Evolutionary conservation across 1,140 invertebrate genomes (phyloP).

Genomic region (Bombus fervidus): DNA sequence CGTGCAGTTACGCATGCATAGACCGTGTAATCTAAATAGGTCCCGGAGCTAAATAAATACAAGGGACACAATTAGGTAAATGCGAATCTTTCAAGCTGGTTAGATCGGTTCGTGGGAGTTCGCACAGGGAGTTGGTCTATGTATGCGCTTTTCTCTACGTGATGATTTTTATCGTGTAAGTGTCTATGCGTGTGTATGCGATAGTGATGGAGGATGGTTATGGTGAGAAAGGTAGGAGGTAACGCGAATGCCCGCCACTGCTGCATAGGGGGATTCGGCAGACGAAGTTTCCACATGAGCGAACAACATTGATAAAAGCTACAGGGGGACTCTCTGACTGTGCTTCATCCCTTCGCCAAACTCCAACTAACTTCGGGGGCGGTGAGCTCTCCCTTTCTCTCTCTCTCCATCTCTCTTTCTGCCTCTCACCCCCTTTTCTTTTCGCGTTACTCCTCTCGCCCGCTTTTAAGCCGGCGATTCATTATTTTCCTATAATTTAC

Average conservation of each 20-base stretch:
- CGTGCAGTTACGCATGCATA: slow-evolving; percentile 50
- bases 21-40: slow-evolving; percentile 75
- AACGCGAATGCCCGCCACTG: slow-evolving; percentile 75
- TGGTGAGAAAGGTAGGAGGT: slow-evolving; percentile 81
- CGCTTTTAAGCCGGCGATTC: slow-evolving; percentile 78
- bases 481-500: slow-evolving; percentile 82
- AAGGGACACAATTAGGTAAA: slow-evolving; percentile 80
- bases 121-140: not conserved
- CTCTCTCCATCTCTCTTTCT: slow-evolving; percentile 34
- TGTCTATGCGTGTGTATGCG: slow-evolving; percentile 33
- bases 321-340: slow-evolving; percentile 71
- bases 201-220: slow-evolving; percentile 67
- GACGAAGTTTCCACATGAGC: slow-evolving; percentile 81
- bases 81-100: slow-evolving; percentile 78
- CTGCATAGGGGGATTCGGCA: slow-evolving; percentile 76
- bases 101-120: slow-evolving; percentile 69
- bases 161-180: slow-evolving; percentile 20
- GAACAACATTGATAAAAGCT: slow-evolving; percentile 81
- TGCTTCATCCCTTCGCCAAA: slow-evolving; percentile 79
- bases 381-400: slow-evolving; percentile 50
- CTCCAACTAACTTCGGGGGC: slow-evolving; percentile 75
- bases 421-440: slow-evolving; percentile 29
- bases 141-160: slow-evolving; percentile 18
- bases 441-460: slow-evolving; percentile 30
- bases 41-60: slow-evolving; percentile 78